Base-by-base conservation (phyloP, 2,797 vertebrate genomes). In the Rhinoraja longicauda region DNA sequence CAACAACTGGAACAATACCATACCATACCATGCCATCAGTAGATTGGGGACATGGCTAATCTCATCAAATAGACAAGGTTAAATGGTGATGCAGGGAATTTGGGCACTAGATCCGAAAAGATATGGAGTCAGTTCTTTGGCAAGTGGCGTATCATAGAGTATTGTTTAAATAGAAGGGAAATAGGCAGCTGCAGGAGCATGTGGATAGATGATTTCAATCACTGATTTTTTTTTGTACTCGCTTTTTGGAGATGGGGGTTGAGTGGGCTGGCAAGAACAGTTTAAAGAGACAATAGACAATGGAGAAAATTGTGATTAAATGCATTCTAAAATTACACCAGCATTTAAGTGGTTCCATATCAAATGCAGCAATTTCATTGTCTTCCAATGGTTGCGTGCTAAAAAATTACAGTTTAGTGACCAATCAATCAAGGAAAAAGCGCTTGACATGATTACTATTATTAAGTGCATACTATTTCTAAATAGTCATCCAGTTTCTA, bases 351-450 rank as follows among this genome's bases (percentile, higher is more conserved):
- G 32, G 10, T 36, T 36, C 76, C 76, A 77, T 77, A 77, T 77
- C n/a, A 77, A 77, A 77, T 77, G n/a, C 76, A 77, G 76, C 76
- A 77, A 77, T 77, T 77, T 77, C 32, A 86, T 62, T 86, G 82
- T 86, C 57, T 86, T 86, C 57, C 13, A 86, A 86, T 62, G 82
- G 53, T 86, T 86, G 57, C n/a, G 29, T 59, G 29, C 13, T 86
- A 17, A n/a, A 86, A n/a, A 86, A 59, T 77, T 26, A 62, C 29
- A 86, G 57, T 82, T 62, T 86, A 86, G 82, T 62, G 82, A 59
- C 82, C 82, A 62, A 62, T 86, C 82, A 86, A 62, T 86, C 82
- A 86, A 62, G 45, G 53, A 53, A 53, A 86, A 32, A 86, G 62
- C 13, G 24, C 24, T 59, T 86, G 57, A 59, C 57, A n/a, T 86